Percentiles rank a stretch among this genome's conserved stretches.
These are phyloP conservation scores for Priocnemis perturbator DNA, from an alignment of 2,888 invertebrate species.

Conservation along the genomic window DNA sequence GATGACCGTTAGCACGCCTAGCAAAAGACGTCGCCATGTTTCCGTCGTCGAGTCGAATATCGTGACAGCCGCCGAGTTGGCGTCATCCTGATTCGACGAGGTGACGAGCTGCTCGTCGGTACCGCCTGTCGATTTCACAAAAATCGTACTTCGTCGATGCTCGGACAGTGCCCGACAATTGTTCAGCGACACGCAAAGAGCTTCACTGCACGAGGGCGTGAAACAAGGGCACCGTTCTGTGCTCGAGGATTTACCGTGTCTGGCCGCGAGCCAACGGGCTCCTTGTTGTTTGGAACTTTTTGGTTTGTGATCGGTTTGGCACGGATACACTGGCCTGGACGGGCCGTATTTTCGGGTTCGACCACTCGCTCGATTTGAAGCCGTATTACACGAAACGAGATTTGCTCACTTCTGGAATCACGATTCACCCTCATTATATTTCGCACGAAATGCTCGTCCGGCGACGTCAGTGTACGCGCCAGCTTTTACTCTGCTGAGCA, in stretches of 20 bases:
- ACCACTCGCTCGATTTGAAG: constrained; percentile 54
- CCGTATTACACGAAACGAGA: constrained; percentile 59
- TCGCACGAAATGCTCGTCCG: constrained; percentile 11
- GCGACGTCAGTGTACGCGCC: neutral
- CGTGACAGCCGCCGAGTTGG: constrained; percentile 37
- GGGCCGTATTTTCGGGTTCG: constrained; percentile 35
- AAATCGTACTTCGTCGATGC: constrained; percentile 32
- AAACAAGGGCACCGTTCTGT: constrained; percentile 21
- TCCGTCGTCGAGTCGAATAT: constrained; percentile 25
- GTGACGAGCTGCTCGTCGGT: constrained; percentile 67
- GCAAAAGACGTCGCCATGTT: constrained; percentile 35
- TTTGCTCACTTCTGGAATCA: constrained; percentile 64
- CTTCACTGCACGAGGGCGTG: constrained; percentile 21
- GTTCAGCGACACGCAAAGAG: constrained; percentile 12
- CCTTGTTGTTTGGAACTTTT: constrained; percentile 58
- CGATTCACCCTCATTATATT: constrained; percentile 46
- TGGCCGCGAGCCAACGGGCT: constrained; percentile 25
- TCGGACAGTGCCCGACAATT: neutral
- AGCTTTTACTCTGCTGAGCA: neutral
- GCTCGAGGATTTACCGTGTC: constrained; percentile 15
- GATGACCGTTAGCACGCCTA: constrained; percentile 46
- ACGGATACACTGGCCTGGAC: constrained; percentile 48
- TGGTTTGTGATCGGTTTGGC: constrained; percentile 49
- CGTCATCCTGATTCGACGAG: constrained; percentile 57
- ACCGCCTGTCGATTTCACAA: constrained; percentile 59